Percentiles rank a stretch among this genome's conserved stretches.
These are phyloP conservation scores for Protomyctophum bolini DNA, from an alignment of 2,113 vertebrate genomes.

Conservation along the genomic window DNA sequence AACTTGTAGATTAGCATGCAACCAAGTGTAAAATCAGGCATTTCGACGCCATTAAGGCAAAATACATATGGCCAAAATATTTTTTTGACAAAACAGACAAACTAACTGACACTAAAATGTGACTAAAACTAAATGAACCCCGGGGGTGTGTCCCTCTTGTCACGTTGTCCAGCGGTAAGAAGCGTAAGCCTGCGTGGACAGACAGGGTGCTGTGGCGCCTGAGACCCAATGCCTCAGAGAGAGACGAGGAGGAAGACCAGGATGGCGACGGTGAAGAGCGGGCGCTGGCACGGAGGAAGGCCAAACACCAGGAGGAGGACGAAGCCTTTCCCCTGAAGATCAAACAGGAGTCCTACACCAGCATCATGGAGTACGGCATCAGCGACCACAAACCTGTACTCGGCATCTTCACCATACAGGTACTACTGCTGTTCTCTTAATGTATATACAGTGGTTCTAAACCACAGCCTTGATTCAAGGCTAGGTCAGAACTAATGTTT, in stretches of 20 bases:
- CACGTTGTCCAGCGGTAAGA: slow-evolving; percentile 83
- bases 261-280: slow-evolving; percentile 9
- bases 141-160: not conserved
- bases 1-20: too few relatives aligned
- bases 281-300: not conserved
- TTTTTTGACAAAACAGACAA: too few relatives aligned
- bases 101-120: too few relatives aligned
- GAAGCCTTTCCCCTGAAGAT: slow-evolving; percentile 76
- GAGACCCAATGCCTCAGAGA: slow-evolving; percentile 59
- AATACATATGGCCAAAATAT: too few relatives aligned
- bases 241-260: slow-evolving; percentile 12
- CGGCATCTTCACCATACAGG: slow-evolving; percentile 74
- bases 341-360: slow-evolving; percentile 81
- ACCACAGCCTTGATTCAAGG: too few relatives aligned
- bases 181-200: slow-evolving; percentile 95
- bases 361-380: slow-evolving; percentile 87
- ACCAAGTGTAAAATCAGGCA: too few relatives aligned
- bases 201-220: slow-evolving; percentile 93
- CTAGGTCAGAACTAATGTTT: too few relatives aligned
- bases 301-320: slow-evolving; percentile 39
- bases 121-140: too few relatives aligned
- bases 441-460: too few relatives aligned
- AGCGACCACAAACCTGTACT: slow-evolving; percentile 97
- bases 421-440: not conserved
- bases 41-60: too few relatives aligned